Evolutionary conservation across 2,888 invertebrate genomes (phyloP), one percentile per base, ranked within the genome.

Genomic region (Brachyptera putata): DNA sequence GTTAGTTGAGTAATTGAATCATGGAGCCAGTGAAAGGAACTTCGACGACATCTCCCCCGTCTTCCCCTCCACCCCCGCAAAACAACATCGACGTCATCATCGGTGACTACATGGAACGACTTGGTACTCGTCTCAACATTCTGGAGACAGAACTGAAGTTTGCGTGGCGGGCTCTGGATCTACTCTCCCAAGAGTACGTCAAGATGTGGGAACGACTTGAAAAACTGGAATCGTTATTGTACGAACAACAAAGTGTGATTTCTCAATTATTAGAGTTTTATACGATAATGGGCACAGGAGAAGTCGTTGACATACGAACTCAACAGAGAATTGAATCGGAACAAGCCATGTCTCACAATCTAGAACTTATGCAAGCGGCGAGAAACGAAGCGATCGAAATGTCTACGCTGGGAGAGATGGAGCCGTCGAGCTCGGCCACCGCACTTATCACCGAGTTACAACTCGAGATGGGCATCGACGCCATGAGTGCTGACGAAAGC

Each of bases 201-300:
- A 89, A 91, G 73, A 95, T 95, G 89, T 95, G 94, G 93, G 90
- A 91, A 70, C 80, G 93, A 46, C 77, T 95, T 62, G 94, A 95
- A 71, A 90, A 93, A 73, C 77, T 95, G 25, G 94, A 95, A 73
- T 84, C 89, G 21, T 81, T 94, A 63, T 82, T 94, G 2, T 85
- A 87, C 73, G 93, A 94, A 71, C 95, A 95, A 74, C 94, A 94
- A 73, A 88, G 89, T 67, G 92, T 94, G 43, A 92, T 95, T 69
- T 85, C 89, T 56, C 93, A 93, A 71, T 79, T 95, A 69, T 83
- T 94, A 71, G 87, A 89, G 71, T 86, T 88, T 75, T 89, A 89
- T 72, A 82, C 86, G 1, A 82, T 77, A 57, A 75, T 84, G 65
- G 81, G 83, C 63, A 67, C 72, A 56, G 76, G 80, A 34, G 76